Evolutionary conservation across 1,140 invertebrate genomes (phyloP), one percentile per base, ranked within the genome.

Genomic region (Cataglyphis hispanica): DNA sequence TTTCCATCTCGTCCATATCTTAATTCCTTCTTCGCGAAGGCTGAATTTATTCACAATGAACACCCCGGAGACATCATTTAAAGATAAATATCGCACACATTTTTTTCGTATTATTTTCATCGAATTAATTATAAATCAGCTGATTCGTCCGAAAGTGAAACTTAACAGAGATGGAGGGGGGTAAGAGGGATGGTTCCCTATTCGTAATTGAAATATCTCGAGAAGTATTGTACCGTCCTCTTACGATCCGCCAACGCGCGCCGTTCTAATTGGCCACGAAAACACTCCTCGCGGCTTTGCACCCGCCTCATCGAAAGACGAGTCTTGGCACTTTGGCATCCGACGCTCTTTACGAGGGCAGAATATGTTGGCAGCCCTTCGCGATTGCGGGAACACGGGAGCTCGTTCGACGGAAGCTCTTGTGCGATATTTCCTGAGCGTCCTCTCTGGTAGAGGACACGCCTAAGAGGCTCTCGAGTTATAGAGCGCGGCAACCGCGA

Each of bases 211-310:
- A 10, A 6, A 69, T 5, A 19, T 56, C 40, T 31, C 22, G 16
- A 3, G 10, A 43, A 34, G 13, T 13, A 80, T 81, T 43, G 25
- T 22, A 34, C 40, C 40, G 25, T 53, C 40, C 67, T 46, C 25
- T 34, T 34, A 60, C 76, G 27, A 81, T 81, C 19, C 56, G 53
- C 66, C 66, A 72, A 72, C 31, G 25, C 11, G 53, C 67, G 37
- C 13, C 13, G 11, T n/a, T 83, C 67, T 83, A 83, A 83, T 83
- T 72, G 78, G 78, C 56, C 19, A 31, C 50, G 37, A 74, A 46
- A 53, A 74, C 67, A 60, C 67, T 74, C 40, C 67, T 83, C 37
- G 13, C 13, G 56, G 50, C 27, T 83, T 72, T 83, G 67, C 34
- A 31, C 67, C 67, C 78, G 78, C 78, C 78, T 69, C 13, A 16